A percentile compares a stretch with the other conserved stretches of the same genome.
Conservation (phyloP, 2,113 vertebrate species). For the Actinemys pallida region DNA sequence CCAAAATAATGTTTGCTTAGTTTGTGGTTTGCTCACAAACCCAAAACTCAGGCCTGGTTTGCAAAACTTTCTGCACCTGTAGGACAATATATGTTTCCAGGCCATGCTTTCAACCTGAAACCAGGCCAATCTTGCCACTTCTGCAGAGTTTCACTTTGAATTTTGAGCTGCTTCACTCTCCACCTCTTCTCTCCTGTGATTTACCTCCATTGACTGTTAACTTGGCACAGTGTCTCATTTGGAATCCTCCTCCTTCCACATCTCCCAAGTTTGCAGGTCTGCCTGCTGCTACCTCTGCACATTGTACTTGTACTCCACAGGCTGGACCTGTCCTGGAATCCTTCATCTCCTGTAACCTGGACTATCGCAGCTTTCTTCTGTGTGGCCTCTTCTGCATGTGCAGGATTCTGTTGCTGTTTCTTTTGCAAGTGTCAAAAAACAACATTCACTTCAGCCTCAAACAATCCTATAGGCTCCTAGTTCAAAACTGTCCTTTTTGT, state of each 20-base stretch:
- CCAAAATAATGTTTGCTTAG: slow-evolving; percentile 15
- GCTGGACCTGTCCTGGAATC: not conserved
- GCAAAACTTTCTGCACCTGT: slow-evolving; percentile 11
- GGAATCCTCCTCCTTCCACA: not conserved
- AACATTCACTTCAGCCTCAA: rapidly evolving
- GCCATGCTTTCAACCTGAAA: slow-evolving; percentile 5
- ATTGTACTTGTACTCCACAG: not conserved
- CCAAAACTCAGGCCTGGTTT: not conserved
- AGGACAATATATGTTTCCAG: not conserved
- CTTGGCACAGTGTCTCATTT: not conserved
- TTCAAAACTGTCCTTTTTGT: slow-evolving; percentile 4
- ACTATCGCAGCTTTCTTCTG: not conserved
- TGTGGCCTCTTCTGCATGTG: rapidly evolving
- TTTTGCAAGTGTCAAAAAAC: not conserved
- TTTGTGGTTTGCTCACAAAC: slow-evolving; percentile 13
- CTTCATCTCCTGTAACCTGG: not conserved
- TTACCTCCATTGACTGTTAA: not conserved
- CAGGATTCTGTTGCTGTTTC: not conserved
- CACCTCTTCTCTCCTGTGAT: not conserved
- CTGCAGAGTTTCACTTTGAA: not conserved
- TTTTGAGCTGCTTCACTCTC: slow-evolving; percentile 1
- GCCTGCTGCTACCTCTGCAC: not conserved
- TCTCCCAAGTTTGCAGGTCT: not conserved
- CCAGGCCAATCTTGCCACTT: not conserved
- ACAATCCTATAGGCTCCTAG: not conserved